phyloP scores from a whole-genome alignment of 2,113 vertebrate genomes.

The Megalops atlanticus region DNA sequence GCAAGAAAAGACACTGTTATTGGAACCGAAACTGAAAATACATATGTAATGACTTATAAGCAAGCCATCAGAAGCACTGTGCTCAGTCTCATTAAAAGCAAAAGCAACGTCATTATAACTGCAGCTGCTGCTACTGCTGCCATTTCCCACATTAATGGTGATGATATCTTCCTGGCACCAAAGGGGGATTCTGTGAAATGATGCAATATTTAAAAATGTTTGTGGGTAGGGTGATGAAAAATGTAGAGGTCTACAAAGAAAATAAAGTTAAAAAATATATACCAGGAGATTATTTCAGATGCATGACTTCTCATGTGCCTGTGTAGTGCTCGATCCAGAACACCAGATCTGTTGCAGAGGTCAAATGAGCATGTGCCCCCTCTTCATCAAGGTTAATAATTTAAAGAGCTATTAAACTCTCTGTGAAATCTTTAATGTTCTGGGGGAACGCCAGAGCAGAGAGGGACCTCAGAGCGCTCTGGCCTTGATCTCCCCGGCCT shows the following conservation, averaged over 20 bases:
- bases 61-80: conserved; percentile 19
- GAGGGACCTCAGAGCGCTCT: conserved; percentile 34
- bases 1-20: conserved; percentile 37
- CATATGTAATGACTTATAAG: conserved; percentile 20
- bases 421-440: conserved; percentile 49
- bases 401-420: conserved; percentile 53
- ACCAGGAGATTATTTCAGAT: conserved; percentile 37
- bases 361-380: conserved; percentile 35
- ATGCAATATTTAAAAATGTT: background rate
- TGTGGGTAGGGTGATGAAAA: background rate
- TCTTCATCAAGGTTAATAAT: conserved; percentile 62
- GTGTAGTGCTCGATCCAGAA: conserved; percentile 36
- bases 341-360: conserved; percentile 40
- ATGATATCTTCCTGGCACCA: background rate
- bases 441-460: conserved; percentile 18
- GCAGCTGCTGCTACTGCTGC: background rate
- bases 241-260: background rate
- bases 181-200: background rate
- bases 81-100: conserved; percentile 35
- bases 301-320: conserved; percentile 27
- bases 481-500: conserved; percentile 65
- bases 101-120: background rate
- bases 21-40: conserved; percentile 24
- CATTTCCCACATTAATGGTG: background rate
- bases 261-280: background rate